These are phyloP conservation scores for Julus scanicus DNA, from an alignment of 2,888 invertebrate genomes.

Conservation along the genomic window DNA sequence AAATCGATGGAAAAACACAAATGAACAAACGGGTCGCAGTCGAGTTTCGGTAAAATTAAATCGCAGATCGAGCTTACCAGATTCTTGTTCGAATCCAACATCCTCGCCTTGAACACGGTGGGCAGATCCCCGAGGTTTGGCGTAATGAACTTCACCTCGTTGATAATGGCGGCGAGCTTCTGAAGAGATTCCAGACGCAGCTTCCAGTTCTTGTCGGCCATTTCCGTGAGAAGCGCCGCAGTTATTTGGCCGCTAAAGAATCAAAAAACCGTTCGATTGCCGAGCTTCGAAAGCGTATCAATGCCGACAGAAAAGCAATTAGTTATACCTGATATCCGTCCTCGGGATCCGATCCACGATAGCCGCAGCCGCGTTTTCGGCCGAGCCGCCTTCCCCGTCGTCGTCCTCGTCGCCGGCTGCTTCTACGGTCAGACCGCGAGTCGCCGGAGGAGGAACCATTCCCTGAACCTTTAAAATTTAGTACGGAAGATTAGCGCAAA, in stretches of 20 bases:
- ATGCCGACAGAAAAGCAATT: not conserved
- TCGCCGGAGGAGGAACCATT: slow-evolving; percentile 80
- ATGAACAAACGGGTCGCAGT: no score
- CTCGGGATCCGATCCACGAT: slow-evolving; percentile 80
- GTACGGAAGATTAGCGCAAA: not conserved
- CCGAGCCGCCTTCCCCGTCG: slow-evolving; percentile 68
- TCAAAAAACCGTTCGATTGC: not conserved
- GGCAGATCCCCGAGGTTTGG: slow-evolving; percentile 86
- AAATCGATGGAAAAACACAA: slow-evolving; percentile 4
- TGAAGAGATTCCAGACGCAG: slow-evolving; percentile 79
- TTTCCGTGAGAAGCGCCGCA: slow-evolving; percentile 80
- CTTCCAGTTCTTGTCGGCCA: slow-evolving; percentile 95
- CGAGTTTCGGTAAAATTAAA: no score
- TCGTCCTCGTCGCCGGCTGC: slow-evolving; percentile 66
- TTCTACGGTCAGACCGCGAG: slow-evolving; percentile 70
- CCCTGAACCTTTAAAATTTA: slow-evolving; percentile 68
- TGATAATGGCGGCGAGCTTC: slow-evolving; percentile 78
- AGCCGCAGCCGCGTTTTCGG: slow-evolving; percentile 66
- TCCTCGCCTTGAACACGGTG: slow-evolving; percentile 78
- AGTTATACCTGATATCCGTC: slow-evolving; percentile 75
- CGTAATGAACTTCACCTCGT: slow-evolving; percentile 83
- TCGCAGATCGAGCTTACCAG: slow-evolving; percentile 67
- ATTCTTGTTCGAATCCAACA: slow-evolving; percentile 92
- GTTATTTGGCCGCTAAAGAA: slow-evolving; percentile 77
- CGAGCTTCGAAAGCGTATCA: not conserved